Conservation (phyloP, 2,113 vertebrate species). For the Marmota flaviventris region DNA sequence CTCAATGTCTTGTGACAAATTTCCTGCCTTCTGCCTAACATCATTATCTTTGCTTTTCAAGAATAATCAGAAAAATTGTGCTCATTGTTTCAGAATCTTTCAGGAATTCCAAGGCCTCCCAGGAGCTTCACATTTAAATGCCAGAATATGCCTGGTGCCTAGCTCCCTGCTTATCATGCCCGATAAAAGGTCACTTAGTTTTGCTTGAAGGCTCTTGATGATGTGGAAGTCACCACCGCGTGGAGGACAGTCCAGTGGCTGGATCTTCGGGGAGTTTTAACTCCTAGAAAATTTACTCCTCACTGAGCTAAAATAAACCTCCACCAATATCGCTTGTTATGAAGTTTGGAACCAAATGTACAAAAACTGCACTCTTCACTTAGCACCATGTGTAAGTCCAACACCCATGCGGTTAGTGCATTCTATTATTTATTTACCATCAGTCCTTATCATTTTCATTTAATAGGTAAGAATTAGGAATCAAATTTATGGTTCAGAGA, state of each 20-base stretch:
- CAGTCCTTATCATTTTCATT: neutral
- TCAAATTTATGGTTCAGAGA: neutral
- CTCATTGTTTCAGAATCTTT: conserved; percentile 57
- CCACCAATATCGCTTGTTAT: neutral
- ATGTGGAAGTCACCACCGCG: conserved; percentile 36
- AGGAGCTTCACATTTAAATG: conserved; percentile 5
- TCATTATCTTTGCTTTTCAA: conserved; percentile 70
- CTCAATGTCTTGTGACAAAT: conserved; percentile 63
- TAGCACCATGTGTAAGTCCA: neutral
- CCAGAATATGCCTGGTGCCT: neutral
- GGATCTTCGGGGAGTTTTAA: neutral
- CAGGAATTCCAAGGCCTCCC: neutral
- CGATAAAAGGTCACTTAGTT: conserved; percentile 54
- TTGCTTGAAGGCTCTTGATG: conserved; percentile 35
- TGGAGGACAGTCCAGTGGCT: neutral
- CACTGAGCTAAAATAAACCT: neutral
- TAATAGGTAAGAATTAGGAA: neutral
- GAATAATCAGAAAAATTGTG: conserved; percentile 62
- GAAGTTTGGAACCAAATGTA: neutral
- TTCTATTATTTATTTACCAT: neutral
- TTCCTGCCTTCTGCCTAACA: conserved; percentile 47
- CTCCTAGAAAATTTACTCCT: conserved; percentile 55
- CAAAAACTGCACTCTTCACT: conserved; percentile 17
- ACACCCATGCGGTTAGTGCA: neutral
- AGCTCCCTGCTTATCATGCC: conserved; percentile 28